Conservation (phyloP, 2,888 invertebrate species). For the Eumerus sabulonum region DNA sequence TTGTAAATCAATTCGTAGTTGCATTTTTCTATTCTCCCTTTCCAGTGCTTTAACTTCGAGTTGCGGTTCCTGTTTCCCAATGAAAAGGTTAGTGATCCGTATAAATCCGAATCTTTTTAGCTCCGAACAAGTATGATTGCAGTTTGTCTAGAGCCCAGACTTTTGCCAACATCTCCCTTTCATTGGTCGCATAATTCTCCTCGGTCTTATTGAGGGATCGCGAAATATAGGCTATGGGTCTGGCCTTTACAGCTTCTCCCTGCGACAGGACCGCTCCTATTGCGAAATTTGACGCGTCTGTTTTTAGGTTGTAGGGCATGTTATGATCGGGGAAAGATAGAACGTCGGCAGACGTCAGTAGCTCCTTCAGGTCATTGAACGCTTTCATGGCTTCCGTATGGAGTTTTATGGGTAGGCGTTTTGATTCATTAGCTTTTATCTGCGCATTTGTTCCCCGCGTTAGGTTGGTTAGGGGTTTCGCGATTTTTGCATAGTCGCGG, state of each 20-base stretch:
- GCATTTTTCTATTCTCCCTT: conserved; percentile 37
- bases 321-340: conserved; percentile 57
- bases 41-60: conserved; percentile 26
- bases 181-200: conserved; percentile 5
- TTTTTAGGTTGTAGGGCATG: conserved; percentile 36
- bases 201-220: conserved; percentile 10
- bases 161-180: conserved; percentile 25
- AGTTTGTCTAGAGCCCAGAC: conserved; percentile 15
- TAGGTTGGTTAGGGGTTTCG: no score
- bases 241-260: neutral
- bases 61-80: conserved; percentile 22
- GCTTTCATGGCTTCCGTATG: no score
- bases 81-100: conserved; percentile 24
- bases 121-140: conserved; percentile 11
- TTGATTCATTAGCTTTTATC: no score
- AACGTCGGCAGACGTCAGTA: conserved; percentile 55
- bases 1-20: conserved; percentile 19
- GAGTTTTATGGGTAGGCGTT: no score
- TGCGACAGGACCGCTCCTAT: conserved; percentile 16
- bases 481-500: no score
- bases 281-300: conserved; percentile 8
- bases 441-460: no score
- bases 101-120: conserved; percentile 28
- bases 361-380: conserved; percentile 56
- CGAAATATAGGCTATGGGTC: conserved; percentile 10